Evolutionary conservation across 2,888 invertebrate genomes (phyloP), one percentile per base, ranked within the genome.

Genomic region (Callyntrura guangdongensis): DNA sequence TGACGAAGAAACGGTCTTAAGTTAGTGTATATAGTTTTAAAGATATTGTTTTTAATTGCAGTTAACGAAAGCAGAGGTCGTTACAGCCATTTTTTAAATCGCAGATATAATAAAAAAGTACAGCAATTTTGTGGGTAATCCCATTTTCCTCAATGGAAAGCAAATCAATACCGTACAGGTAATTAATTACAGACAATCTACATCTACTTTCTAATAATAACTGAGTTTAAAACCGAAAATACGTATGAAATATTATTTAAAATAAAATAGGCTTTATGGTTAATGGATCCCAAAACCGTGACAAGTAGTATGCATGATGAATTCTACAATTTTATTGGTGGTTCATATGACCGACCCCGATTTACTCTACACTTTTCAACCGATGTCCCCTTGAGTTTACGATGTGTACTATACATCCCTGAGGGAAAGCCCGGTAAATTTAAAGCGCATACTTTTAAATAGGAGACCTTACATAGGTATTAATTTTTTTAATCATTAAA

Each of bases 81-180:
- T 61, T 61, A 20, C 20, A 20, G 17, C 11, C 20, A 67, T 67
- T 67, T 67, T 14, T 14, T 1, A 67, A 67, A 64, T 72, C 45
- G 17, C 95, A 97, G 97, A 96, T 93, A 97, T 99, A 67, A 97
- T 99, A 22, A 97, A 98, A 94, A 99, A 99, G 95, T 99, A 99
- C 95, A 99, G 99, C 95, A 99, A 99, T 95, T 99, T 99, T 95
- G 98, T 99, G 67, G 98, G 98, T 49, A 98, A 98, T 94, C 98
- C 99, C 0, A 98, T 99, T 94, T 97, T 96, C 94, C 95, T 99
- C 25, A 99, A 99, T 95, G 98, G 98, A 91, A 97, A 97, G 94
- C 97, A 97, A 95, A 97, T 97, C 0, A 99, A 99, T 95, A 97
- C 97, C 77, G 97, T 99, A 72, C 97, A 97, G 96, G 97, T 97